These are phyloP conservation scores for Macaria notata DNA, from an alignment of 2,888 invertebrate genomes.

Conservation along the genomic window DNA sequence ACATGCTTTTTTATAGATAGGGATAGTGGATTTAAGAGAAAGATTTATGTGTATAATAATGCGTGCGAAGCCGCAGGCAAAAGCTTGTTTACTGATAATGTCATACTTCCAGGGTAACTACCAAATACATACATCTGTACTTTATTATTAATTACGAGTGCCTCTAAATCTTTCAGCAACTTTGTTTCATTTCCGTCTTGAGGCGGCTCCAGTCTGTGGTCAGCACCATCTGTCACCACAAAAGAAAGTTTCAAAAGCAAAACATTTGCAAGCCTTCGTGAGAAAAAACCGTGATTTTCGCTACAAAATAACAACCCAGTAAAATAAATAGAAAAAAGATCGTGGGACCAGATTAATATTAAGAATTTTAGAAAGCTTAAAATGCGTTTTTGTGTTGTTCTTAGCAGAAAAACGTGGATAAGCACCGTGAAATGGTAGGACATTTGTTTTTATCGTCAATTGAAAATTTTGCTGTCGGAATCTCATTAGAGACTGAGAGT, in stretches of 20 bases:
- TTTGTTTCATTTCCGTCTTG: background rate
- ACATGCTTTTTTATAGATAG: too few species aligned
- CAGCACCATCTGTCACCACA: conserved; percentile 4
- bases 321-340: conserved; percentile 17
- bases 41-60: too few species aligned
- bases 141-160: too few species aligned
- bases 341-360: conserved; percentile 13
- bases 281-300: conserved; percentile 16
- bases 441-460: conserved; percentile 22
- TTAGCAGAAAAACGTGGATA: conserved; percentile 12
- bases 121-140: too few species aligned
- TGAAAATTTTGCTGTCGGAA: conserved; percentile 10
- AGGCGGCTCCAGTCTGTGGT: background rate
- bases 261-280: conserved; percentile 8
- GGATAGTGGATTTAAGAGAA: too few species aligned
- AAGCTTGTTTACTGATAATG: too few species aligned
- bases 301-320: conserved; percentile 7
- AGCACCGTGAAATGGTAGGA: conserved; percentile 14
- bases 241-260: conserved; percentile 11
- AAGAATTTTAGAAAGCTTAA: conserved; percentile 18
- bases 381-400: conserved; percentile 9
- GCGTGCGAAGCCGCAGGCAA: too few species aligned
- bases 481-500: conserved; percentile 1
- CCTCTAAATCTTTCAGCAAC: too few species aligned
- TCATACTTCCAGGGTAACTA: too few species aligned